Evolutionary conservation across 1,140 invertebrate genomes (phyloP), one percentile per base, ranked within the genome.

Genomic region (Octopus sinensis): DNA sequence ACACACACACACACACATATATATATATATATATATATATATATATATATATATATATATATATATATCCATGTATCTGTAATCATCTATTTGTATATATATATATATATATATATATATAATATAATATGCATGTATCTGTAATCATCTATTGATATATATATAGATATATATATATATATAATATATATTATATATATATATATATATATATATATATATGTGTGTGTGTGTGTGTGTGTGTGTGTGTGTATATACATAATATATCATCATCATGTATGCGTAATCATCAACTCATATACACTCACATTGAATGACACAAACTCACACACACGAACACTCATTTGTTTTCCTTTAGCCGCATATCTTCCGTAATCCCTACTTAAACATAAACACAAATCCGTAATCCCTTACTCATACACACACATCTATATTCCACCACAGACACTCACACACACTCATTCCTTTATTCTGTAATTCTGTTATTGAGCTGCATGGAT

Each of bases 141-240:
- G 9, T 30, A 30, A 9, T 9, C 23, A 76, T 30, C 7, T 30
- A 76, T 76, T 7, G 7, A 51, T 9, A 30, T 23, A 30, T 23
- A 62, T 17, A 62, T 17, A 62, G 6, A 62, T 62, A 62, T 62
- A 7, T 7, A 62, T 17, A 62, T 62, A 62, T 76, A 76, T 30
- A 51, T 76, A 30, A n/a, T 76, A 76, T n/a, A 76, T 76, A 9
- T 51, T 76, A 76, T 30, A 9, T 76, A 51, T 76, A 76, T 30
- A 76, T 30, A 51, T n/a, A 76, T 9, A 9, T 9, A 9, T 9
- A 9, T 30, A 76, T n/a, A 51, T 30, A 76, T 76, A 76, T 30
- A 62, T 62, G 56, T 62, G 56, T 62, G 56, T 62, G 56, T 62
- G 17, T 62, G 17, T 62, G 17, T 62, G 17, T 62, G 56, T 62